These are phyloP conservation scores for Lydus trimaculatus DNA, from an alignment of 2,888 invertebrate species.

Conservation along the genomic window DNA sequence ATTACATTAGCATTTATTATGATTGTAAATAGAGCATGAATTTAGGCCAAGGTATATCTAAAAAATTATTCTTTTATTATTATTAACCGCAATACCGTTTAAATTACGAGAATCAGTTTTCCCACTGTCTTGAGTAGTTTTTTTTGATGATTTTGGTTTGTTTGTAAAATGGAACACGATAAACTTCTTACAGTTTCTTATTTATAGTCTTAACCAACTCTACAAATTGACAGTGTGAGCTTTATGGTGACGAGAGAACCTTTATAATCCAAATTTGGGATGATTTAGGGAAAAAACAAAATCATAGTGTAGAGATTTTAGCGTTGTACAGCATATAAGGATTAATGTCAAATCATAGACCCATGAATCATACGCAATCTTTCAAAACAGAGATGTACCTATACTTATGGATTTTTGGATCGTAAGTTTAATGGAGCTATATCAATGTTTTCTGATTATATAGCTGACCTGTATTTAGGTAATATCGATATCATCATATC, in stretches of 20 bases:
- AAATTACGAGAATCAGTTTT: not conserved
- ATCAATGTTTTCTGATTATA: too few relatives aligned
- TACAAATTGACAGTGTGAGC: not conserved
- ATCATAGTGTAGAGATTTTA: not conserved
- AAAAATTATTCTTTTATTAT: not conserved
- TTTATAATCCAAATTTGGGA: not conserved
- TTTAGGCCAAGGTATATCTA: not conserved
- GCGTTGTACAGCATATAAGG: not conserved
- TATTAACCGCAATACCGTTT: not conserved
- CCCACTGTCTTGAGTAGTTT: not conserved
- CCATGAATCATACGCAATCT: not conserved
- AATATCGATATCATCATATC: too few relatives aligned
- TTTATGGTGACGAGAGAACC: not conserved
- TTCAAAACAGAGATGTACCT: not conserved
- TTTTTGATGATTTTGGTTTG: slow-evolving; percentile 11
- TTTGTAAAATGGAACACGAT: slow-evolving; percentile 29
- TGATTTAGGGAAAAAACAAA: not conserved
- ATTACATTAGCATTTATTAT: not conserved
- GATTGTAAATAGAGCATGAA: not conserved
- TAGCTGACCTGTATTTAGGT: too few relatives aligned
- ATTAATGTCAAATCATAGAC: not conserved
- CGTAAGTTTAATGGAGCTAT: too few relatives aligned
- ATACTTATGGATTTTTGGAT: too few relatives aligned
- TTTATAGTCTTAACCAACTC: too few relatives aligned
- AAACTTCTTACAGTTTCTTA: slow-evolving; percentile 29